phyloP scores from a whole-genome alignment of 2,888 invertebrate genomes.

The Aspidiotus destructor region DNA sequence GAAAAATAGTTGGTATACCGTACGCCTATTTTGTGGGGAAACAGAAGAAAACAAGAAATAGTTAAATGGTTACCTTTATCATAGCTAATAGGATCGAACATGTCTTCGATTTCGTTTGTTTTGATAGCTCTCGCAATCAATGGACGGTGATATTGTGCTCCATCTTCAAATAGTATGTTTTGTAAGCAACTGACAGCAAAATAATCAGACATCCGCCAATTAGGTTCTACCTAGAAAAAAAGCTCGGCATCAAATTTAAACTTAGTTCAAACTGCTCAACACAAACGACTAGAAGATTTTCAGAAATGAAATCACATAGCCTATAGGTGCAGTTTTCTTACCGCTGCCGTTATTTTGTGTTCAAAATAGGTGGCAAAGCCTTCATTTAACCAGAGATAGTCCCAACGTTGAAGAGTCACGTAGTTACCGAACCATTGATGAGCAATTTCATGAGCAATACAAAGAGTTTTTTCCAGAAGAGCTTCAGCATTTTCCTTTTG shows the following conservation, averaged over 20 bases:
- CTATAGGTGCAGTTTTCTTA: not conserved
- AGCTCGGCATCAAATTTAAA: not conserved
- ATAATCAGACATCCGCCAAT: slow-evolving; percentile 36
- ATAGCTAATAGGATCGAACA: slow-evolving; percentile 60
- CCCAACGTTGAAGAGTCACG: slow-evolving; percentile 52
- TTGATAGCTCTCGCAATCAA: slow-evolving; percentile 51
- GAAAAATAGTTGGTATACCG: too few species aligned
- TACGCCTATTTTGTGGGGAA: too few species aligned
- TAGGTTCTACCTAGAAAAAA: slow-evolving; percentile 35
- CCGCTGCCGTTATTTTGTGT: slow-evolving; percentile 5
- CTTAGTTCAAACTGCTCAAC: not conserved
- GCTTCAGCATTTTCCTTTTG: too few species aligned
- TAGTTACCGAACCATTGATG: slow-evolving; percentile 98
- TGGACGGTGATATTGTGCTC: slow-evolving; percentile 48
- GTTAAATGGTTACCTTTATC: slow-evolving; percentile 53
- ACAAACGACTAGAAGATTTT: not conserved
- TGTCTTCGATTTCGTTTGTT: slow-evolving; percentile 49
- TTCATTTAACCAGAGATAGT: slow-evolving; percentile 35
- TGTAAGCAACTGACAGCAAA: slow-evolving; percentile 42
- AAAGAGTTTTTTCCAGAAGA: too few species aligned
- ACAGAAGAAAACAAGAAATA: too few species aligned
- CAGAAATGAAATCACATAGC: not conserved
- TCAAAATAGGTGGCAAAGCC: slow-evolving; percentile 35
- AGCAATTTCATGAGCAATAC: slow-evolving; percentile 78
- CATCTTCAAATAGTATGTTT: slow-evolving; percentile 49